Percentiles rank a stretch among this genome's conserved stretches.
phyloP scores from a whole-genome alignment of 2,113 vertebrate genomes.

The Ranitomeya variabilis region DNA sequence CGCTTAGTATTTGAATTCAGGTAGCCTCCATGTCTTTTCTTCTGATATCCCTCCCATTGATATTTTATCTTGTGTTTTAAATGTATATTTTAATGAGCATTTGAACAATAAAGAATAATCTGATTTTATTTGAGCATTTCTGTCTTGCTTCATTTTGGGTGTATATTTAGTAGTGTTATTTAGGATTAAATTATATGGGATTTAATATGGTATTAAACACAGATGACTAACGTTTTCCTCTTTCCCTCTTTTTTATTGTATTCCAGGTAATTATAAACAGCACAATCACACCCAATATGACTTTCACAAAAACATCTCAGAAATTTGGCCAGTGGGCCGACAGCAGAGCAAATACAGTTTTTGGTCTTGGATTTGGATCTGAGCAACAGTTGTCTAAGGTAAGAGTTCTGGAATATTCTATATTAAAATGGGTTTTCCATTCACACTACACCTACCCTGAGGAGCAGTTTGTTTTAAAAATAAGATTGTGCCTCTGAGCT shows the following conservation, averaged over 20 bases:
- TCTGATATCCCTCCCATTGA: too few relatives aligned
- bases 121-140: too few relatives aligned
- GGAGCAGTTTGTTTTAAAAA: not conserved
- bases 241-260: slow-evolving; percentile 65
- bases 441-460: not conserved
- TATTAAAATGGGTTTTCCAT: not conserved
- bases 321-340: slow-evolving; percentile 98
- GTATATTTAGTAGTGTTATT: too few relatives aligned
- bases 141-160: too few relatives aligned
- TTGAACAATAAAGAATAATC: too few relatives aligned
- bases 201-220: not conserved
- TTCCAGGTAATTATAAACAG: slow-evolving; percentile 96
- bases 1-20: too few relatives aligned
- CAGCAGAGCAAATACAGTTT: slow-evolving; percentile 96
- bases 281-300: slow-evolving; percentile 98
- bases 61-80: too few relatives aligned
- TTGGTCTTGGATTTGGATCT: slow-evolving; percentile 90
- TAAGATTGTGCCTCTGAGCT: too few relatives aligned
- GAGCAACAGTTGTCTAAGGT: slow-evolving; percentile 95
- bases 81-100: too few relatives aligned
- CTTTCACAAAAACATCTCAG: slow-evolving; percentile 96
- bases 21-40: too few relatives aligned
- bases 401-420: slow-evolving; percentile 36
- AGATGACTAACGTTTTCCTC: not conserved
- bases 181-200: too few relatives aligned